Evolutionary conservation across 2,888 invertebrate species (phyloP), one percentile per base, ranked within the genome.

Genomic region (Aphidius colemani): DNA sequence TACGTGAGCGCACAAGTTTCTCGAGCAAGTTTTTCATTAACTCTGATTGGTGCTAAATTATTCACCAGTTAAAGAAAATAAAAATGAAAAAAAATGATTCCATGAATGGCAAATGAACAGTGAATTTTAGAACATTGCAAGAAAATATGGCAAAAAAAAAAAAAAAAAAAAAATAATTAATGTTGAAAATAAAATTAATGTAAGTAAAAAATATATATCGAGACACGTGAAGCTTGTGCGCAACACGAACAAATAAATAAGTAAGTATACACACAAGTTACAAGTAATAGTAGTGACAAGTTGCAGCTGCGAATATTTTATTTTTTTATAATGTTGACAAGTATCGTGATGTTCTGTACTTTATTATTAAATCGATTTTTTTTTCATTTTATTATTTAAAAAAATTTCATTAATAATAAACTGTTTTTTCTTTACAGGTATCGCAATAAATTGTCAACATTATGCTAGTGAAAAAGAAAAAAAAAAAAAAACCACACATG

Each of bases 251-350:
- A 30, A 57, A 57, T 39, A 46, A 61, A 70, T 70, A 70, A 30
- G 69, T 69, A 69, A 81, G 78, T 80, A 57, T 46, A 80, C 79
- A 81, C 78, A 81, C 75, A 81, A 30, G 82, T 82, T 80, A 81
- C 78, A 82, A 30, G 81, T 81, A 81, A 60, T 76, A 82, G 79
- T 80, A 81, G 81, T 82, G 80, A 80, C 78, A 80, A 82, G 81
- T 82, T 81, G 81, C 79, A 81, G 80, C 76, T 80, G 82, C 79
- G 74, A 80, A 75, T 10, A 39, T 41, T 11, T 41, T 46, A 11
- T 43, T n/a, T 30, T 30, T 30, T 30, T 30, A 30, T 30, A 30
- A 30, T 30, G 30, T 30, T 30, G 30, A 30, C 30, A 30, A 30
- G 30, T 30, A 30, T 30, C 30, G 4, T 30, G 30, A 30, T 30